These are phyloP conservation scores for Contarinia nasturtii DNA, from an alignment of 1,140 invertebrate genomes.

Conservation along the genomic window DNA sequence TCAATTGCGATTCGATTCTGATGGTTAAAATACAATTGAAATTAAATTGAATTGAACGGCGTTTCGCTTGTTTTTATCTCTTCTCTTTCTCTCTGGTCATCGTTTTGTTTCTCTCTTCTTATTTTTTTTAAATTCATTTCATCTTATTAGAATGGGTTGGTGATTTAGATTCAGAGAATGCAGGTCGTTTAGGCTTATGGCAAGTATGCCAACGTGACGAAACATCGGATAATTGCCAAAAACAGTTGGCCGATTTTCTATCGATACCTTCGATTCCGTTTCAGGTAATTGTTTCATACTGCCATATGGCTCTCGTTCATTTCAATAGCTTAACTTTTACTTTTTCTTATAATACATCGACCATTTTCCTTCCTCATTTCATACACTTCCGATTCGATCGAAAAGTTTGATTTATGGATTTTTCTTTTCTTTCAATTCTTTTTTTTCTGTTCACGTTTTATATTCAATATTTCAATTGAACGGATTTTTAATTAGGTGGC, in stretches of 20 bases:
- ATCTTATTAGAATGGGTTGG: slow-evolving; percentile 60
- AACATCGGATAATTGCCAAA: slow-evolving; percentile 54
- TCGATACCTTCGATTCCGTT: slow-evolving; percentile 61
- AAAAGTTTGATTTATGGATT: neutral
- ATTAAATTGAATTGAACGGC: too few species aligned
- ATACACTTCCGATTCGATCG: neutral
- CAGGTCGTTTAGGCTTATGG: slow-evolving; percentile 85
- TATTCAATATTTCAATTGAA: neutral
- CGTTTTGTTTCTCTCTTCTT: neutral
- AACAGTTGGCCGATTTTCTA: slow-evolving; percentile 64
- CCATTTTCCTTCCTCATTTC: neutral
- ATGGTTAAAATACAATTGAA: too few species aligned
- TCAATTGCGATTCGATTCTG: too few species aligned
- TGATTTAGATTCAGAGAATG: slow-evolving; percentile 61
- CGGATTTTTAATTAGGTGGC: slow-evolving; percentile 36
- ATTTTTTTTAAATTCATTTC: neutral
- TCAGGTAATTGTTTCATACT: slow-evolving; percentile 23
- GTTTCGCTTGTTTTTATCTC: neutral
- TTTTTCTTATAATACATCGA: too few species aligned
- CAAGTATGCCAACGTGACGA: slow-evolving; percentile 57
- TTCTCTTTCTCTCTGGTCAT: neutral
- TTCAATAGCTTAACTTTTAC: too few species aligned
- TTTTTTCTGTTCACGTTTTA: too few species aligned
- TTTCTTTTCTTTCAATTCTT: slow-evolving; percentile 1
- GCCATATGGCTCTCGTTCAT: too few species aligned